phyloP scores from a whole-genome alignment of 2,888 invertebrate genomes.

The Drosophila hamatofila region DNA sequence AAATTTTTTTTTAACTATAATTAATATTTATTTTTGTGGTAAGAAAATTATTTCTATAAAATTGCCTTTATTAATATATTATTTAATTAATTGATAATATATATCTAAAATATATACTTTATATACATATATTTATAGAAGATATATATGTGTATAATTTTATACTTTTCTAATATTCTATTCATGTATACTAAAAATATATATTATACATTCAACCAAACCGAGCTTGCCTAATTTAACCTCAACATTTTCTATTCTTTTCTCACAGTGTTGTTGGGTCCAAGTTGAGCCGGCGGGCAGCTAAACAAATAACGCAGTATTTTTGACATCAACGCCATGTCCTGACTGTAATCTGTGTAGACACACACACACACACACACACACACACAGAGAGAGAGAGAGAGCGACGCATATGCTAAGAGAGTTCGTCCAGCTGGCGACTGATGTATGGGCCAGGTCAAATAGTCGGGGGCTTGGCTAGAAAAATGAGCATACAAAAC shows the following conservation, averaged over 20 bases:
- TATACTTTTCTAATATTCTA: too few species aligned
- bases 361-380: conserved; percentile 19
- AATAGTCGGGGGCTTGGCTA: conserved; percentile 52
- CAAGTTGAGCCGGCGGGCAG: conserved; percentile 28
- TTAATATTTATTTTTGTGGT: too few species aligned
- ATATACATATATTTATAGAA: too few species aligned
- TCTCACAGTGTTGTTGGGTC: conserved; percentile 1
- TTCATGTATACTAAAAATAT: too few species aligned
- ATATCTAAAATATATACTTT: too few species aligned
- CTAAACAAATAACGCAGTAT: conserved; percentile 73
- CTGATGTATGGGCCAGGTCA: conserved; percentile 73
- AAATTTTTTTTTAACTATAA: too few species aligned
- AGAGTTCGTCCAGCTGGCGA: conserved; percentile 49
- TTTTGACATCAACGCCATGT: conserved; percentile 63
- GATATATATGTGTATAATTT: too few species aligned
- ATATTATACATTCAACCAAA: too few species aligned
- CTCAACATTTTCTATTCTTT: neutral
- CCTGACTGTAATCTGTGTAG: conserved; percentile 52
- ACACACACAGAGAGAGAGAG: neutral
- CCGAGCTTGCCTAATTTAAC: neutral
- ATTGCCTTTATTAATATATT: too few species aligned
- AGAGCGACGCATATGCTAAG: conserved; percentile 16
- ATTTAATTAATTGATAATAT: too few species aligned
- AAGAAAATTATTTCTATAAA: too few species aligned
- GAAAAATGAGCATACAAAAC: conserved; percentile 71